Conservation (phyloP, 2,113 vertebrate species). For the Pedetes capensis region DNA sequence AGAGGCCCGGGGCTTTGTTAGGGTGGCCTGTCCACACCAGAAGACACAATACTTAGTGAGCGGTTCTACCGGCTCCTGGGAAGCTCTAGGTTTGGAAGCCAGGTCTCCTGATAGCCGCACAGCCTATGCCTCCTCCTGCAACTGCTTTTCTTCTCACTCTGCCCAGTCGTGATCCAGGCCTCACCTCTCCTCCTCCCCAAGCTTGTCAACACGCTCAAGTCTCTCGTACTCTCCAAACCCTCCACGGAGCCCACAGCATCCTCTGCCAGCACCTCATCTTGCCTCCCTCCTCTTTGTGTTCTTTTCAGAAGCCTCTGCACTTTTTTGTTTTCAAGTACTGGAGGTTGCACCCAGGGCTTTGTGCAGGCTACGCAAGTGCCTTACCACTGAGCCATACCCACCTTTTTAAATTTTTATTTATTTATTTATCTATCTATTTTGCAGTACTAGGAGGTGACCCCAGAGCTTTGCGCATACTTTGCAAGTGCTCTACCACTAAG, state of each 20-base stretch:
- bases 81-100: background rate
- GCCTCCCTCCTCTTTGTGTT: background rate
- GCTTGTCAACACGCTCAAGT: background rate
- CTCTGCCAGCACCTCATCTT: accelerated
- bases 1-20: background rate
- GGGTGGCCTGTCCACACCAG: accelerated
- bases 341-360: too few species aligned
- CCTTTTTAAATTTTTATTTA: too few species aligned
- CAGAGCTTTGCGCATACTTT: too few species aligned
- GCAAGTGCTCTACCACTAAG: too few species aligned
- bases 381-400: too few species aligned
- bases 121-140: background rate
- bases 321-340: too few species aligned
- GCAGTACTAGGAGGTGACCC: too few species aligned
- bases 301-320: too few species aligned
- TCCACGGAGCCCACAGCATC: background rate
- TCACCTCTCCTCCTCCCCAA: too few species aligned
- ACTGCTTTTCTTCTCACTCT: too few species aligned
- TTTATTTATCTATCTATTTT: too few species aligned
- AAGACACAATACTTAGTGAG: background rate
- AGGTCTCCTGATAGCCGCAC: background rate
- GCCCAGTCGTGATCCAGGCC: background rate
- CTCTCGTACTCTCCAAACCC: accelerated
- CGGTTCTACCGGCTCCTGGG: accelerated
- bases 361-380: too few species aligned